phyloP scores from a whole-genome alignment of 2,113 vertebrate genomes.

The Bos javanicus region DNA sequence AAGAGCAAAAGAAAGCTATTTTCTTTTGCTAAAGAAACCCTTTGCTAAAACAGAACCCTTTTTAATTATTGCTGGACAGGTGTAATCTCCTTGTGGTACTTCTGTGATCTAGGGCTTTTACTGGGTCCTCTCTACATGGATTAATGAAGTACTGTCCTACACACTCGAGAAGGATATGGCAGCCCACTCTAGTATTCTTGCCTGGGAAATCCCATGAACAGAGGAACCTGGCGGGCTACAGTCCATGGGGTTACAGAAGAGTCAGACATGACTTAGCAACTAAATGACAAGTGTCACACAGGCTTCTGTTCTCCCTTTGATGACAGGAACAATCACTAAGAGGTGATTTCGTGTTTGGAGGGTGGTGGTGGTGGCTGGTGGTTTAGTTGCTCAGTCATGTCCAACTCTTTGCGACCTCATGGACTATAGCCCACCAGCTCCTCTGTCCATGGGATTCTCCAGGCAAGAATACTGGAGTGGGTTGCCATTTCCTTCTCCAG shows the following conservation, averaged over 20 bases:
- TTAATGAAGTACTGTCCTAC: neutral
- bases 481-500: neutral
- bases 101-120: neutral
- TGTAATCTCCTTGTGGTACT: neutral
- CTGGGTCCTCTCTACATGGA: neutral
- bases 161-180: neutral
- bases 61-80: neutral
- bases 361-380: neutral
- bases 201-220: neutral
- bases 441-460: neutral
- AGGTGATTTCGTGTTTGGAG: neutral
- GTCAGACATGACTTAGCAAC: neutral
- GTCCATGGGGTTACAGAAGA: neutral
- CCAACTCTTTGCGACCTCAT: rapidly evolving
- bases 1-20: neutral
- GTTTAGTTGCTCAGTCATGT: neutral
- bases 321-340: neutral
- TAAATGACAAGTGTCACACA: neutral
- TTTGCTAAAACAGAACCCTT: neutral
- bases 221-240: neutral
- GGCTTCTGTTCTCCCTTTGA: neutral
- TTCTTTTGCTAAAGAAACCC: neutral
- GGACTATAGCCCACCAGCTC: neutral
- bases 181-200: neutral
- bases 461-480: neutral